phyloP scores from a whole-genome alignment of 1,140 invertebrate genomes.

The Penaeus chinensis region DNA sequence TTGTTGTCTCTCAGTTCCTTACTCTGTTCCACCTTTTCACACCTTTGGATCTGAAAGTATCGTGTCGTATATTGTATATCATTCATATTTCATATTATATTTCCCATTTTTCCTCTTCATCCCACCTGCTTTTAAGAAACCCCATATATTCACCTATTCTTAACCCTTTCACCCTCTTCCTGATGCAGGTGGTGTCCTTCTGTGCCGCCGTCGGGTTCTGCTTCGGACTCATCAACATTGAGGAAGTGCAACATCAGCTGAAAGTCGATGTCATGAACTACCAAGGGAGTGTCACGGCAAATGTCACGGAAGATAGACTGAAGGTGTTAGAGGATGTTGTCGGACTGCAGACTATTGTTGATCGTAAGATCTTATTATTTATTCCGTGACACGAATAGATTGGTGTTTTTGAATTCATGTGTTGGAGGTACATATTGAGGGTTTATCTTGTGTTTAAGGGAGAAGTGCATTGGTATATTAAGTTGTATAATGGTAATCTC shows the following conservation, averaged over 20 bases:
- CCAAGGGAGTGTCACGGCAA: not conserved
- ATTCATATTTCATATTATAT: not conserved
- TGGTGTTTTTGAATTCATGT: too few relatives aligned
- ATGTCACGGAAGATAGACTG: conserved; percentile 37
- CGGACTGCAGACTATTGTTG: conserved; percentile 30
- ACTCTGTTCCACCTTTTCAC: too few relatives aligned
- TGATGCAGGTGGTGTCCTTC: conserved; percentile 40
- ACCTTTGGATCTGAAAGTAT: not conserved
- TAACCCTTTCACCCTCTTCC: not conserved
- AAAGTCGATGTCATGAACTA: conserved; percentile 14
- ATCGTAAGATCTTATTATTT: conserved; percentile 19
- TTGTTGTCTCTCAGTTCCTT: too few relatives aligned
- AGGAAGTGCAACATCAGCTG: not conserved
- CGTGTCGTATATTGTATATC: not conserved
- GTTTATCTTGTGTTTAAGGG: too few relatives aligned
- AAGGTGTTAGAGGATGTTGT: conserved; percentile 48
- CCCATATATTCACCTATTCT: not conserved
- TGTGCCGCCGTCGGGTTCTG: conserved; percentile 43
- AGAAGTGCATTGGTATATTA: too few relatives aligned
- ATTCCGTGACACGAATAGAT: too few relatives aligned
- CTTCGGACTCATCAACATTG: conserved; percentile 58
- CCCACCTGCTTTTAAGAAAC: not conserved
- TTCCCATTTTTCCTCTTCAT: not conserved
- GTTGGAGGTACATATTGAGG: too few relatives aligned
- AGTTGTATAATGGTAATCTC: too few relatives aligned